Conservation (phyloP, 2,888 invertebrate species). For the Villa cingulata region DNA sequence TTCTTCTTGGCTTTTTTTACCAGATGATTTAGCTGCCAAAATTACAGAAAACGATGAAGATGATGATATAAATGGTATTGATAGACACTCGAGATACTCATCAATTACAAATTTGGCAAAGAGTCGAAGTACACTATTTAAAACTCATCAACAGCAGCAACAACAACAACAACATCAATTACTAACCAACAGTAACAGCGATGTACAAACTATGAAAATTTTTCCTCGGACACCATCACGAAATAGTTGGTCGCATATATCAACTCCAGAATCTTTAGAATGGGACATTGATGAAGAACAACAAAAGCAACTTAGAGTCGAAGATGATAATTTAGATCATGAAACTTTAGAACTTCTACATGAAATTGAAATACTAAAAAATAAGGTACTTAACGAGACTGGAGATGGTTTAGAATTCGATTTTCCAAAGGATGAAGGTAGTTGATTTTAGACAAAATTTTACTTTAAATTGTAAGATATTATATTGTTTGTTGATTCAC, state of each 20-base stretch:
- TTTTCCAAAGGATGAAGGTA: constrained; percentile 1
- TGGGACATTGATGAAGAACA: constrained; percentile 49
- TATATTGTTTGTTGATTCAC: too few species aligned
- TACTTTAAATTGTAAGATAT: too few species aligned
- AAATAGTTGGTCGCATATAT: constrained; percentile 46
- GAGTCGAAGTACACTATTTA: not conserved
- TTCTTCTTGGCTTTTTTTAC: constrained; percentile 10
- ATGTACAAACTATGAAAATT: not conserved
- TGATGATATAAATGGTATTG: constrained; percentile 1
- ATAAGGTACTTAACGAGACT: constrained; percentile 50
- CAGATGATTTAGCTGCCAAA: constrained; percentile 1
- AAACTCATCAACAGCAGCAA: not conserved
- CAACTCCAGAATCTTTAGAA: constrained; percentile 52
- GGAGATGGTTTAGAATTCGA: constrained; percentile 34
- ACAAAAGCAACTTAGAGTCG: constrained; percentile 28
- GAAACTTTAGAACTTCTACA: constrained; percentile 51
- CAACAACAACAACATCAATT: not conserved
- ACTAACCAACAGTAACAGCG: not conserved
- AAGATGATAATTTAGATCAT: constrained; percentile 43
- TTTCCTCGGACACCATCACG: constrained; percentile 32
- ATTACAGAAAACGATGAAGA: constrained; percentile 7
- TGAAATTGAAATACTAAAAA: constrained; percentile 53
- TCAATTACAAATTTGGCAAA: not conserved
- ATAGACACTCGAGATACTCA: not conserved
- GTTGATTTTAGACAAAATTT: constrained; percentile 10